phyloP scores from a whole-genome alignment of 2,113 vertebrate species.

The Smithornis capensis region DNA sequence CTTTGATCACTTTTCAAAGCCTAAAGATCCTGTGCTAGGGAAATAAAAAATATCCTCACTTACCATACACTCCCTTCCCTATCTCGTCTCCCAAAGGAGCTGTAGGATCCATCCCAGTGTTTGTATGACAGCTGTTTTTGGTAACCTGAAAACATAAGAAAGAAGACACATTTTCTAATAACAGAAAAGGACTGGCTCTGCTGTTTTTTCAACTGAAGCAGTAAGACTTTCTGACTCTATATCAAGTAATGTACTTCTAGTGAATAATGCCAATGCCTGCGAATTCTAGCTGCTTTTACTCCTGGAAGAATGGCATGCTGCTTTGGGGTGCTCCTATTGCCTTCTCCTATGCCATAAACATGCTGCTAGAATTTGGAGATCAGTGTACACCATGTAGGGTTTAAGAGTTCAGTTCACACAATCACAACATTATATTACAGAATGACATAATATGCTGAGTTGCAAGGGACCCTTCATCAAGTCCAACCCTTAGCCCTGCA shows the following conservation, averaged over 20 bases:
- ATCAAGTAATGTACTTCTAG: neutral
- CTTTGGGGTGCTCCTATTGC: neutral
- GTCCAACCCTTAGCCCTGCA: neutral
- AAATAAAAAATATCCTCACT: slow-evolving; percentile 21
- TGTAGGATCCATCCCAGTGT: slow-evolving; percentile 86
- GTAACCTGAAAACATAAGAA: slow-evolving; percentile 78
- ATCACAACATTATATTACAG: neutral
- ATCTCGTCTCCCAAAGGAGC: slow-evolving; percentile 79
- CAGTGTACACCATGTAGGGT: neutral
- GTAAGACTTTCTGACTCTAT: neutral
- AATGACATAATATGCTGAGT: neutral
- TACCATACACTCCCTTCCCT: slow-evolving; percentile 83
- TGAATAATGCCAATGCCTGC: neutral
- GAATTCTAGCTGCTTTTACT: neutral
- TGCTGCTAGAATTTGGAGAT: neutral
- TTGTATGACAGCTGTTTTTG: slow-evolving; percentile 85
- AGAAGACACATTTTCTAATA: neutral
- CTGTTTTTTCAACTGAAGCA: neutral
- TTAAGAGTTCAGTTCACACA: neutral
- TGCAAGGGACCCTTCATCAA: neutral
- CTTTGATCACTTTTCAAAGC: neutral
- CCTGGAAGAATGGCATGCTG: neutral
- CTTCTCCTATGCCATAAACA: neutral
- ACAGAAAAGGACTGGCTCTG: neutral
- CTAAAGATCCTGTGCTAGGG: neutral